A percentile compares a stretch with the other conserved stretches of the same genome.
phyloP scores from a whole-genome alignment of 2,113 vertebrate genomes.

The Barnardius zonarius region DNA sequence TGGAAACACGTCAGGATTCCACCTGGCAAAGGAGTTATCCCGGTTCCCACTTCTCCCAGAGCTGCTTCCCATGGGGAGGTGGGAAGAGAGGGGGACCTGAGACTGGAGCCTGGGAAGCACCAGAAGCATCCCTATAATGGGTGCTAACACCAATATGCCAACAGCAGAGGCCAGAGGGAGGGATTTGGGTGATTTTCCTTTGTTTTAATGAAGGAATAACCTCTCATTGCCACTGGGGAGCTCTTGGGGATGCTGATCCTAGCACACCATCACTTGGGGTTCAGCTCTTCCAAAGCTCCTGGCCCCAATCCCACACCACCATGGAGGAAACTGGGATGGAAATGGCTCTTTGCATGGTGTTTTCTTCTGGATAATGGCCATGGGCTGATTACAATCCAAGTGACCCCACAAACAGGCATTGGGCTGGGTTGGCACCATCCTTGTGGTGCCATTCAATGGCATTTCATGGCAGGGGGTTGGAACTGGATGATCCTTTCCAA shows the following conservation, averaged over 20 bases:
- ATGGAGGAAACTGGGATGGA: background rate
- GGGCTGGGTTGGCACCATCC: background rate
- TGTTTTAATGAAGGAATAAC: background rate
- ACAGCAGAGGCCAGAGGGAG: background rate
- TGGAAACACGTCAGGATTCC: background rate
- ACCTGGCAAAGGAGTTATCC: background rate
- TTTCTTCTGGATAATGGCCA: background rate
- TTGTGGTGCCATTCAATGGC: background rate
- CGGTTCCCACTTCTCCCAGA: background rate
- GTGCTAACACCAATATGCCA: background rate
- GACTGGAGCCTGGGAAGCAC: background rate
- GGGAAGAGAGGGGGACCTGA: background rate
- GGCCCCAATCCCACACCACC: background rate
- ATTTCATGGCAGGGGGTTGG: background rate
- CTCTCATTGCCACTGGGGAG: background rate
- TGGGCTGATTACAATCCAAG: background rate
- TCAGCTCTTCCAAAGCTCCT: background rate
- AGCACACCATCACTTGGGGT: background rate
- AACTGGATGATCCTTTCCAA: background rate
- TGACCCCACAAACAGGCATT: background rate
- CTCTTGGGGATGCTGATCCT: background rate
- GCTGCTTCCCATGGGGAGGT: background rate
- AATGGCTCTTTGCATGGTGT: background rate
- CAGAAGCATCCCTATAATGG: background rate
- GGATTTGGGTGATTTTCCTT: background rate